Percentiles rank a stretch among this genome's conserved stretches.
phyloP scores from a whole-genome alignment of 2,888 invertebrate species.

The Yponomeuta malinellus region DNA sequence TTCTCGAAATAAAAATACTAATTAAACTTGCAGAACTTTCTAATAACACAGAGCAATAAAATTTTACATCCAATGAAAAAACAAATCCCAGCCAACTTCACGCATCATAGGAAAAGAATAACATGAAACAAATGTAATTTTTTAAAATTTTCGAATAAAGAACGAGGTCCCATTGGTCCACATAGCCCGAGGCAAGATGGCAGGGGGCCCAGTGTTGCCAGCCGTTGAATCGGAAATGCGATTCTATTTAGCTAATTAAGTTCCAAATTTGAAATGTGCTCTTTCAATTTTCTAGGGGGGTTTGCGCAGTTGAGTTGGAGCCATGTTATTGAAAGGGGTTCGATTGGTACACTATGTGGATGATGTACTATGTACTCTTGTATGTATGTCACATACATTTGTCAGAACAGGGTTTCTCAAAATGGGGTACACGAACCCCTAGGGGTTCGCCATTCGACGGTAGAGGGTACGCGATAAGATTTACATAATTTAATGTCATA shows the following conservation, averaged over 20 bases:
- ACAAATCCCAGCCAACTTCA: neutral
- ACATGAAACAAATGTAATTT: neutral
- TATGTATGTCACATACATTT: too few relatives aligned
- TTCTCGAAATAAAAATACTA: too few relatives aligned
- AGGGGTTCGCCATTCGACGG: too few relatives aligned
- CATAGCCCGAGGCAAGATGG: conserved; percentile 64
- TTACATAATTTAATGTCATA: too few relatives aligned
- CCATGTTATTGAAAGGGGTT: neutral
- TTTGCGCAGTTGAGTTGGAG: neutral
- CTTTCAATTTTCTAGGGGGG: conserved; percentile 9
- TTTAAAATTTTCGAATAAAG: conserved; percentile 49
- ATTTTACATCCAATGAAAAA: too few relatives aligned
- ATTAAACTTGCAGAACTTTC: too few relatives aligned
- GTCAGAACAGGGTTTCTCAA: too few relatives aligned
- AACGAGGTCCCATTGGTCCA: conserved; percentile 57
- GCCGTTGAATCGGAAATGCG: conserved; percentile 61
- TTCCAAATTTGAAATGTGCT: conserved; percentile 33
- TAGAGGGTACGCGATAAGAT: too few relatives aligned
- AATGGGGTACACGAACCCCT: too few relatives aligned
- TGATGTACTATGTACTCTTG: neutral
- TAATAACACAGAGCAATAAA: too few relatives aligned
- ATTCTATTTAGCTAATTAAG: conserved; percentile 60
- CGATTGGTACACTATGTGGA: neutral
- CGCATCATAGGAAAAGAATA: neutral
- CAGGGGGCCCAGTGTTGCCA: conserved; percentile 65